Percentiles rank a stretch among this genome's conserved stretches.
phyloP scores from a whole-genome alignment of 2,113 vertebrate species.

The Nothobranchius furzeri region DNA sequence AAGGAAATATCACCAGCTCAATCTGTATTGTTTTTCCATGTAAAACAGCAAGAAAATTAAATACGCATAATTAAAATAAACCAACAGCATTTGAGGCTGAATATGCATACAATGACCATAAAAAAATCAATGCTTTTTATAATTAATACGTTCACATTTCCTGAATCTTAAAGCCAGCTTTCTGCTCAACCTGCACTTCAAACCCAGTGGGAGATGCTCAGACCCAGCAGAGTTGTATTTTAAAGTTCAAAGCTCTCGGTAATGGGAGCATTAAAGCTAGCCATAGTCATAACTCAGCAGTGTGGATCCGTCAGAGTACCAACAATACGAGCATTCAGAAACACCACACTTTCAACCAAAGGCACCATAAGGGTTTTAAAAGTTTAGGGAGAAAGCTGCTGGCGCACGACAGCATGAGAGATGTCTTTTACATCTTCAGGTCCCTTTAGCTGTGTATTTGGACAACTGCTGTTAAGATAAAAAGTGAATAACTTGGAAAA shows the following conservation, averaged over 20 bases:
- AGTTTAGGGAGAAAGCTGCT: conserved; percentile 12
- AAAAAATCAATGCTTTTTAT: neutral
- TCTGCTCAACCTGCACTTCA: conserved; percentile 5
- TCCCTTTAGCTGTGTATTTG: conserved; percentile 6
- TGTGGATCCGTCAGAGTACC: conserved; percentile 39
- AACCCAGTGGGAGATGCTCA: conserved; percentile 6
- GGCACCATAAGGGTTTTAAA: conserved; percentile 8
- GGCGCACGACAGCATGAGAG: neutral
- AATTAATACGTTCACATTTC: conserved; percentile 10
- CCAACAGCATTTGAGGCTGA: neutral
- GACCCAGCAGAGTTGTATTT: conserved; percentile 17
- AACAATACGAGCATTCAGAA: conserved; percentile 41
- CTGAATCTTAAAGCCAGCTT: conserved; percentile 2
- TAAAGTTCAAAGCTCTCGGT: conserved; percentile 13
- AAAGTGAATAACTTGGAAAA: neutral
- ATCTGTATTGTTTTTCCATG: neutral
- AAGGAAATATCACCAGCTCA: conserved; percentile 4
- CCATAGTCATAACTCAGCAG: conserved; percentile 37
- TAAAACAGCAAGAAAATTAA: neutral
- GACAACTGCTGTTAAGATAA: neutral
- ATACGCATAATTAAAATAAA: conserved; percentile 34
- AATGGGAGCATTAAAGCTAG: conserved; percentile 33
- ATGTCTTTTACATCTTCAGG: neutral
- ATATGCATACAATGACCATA: too few species aligned
- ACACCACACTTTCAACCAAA: conserved; percentile 17